Base-by-base conservation (phyloP, 2,113 vertebrate genomes). In the Osmerus eperlanus region DNA sequence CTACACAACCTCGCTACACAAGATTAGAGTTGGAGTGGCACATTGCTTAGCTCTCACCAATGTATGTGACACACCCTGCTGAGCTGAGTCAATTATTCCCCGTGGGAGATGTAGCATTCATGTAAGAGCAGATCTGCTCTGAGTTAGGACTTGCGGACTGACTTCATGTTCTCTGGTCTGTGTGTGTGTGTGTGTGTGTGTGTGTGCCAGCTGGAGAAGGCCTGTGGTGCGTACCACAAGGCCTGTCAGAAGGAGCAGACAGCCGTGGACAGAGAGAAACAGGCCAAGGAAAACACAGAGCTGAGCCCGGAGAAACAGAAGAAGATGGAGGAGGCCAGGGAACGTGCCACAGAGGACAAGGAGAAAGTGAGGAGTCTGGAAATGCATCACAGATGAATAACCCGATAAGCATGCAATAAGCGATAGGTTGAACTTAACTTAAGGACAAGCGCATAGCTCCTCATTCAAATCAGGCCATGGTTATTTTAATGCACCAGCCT, bases 141-240 rank as follows among this genome's bases (percentile, higher is more conserved):
- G 32, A 36, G 32, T 36, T 36, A 36, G 32, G 41, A 47, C 41
- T 7, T 5, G 9, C 2, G 9, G 41, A 47, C 9, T 47, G 41
- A 47, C 41, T 47, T 6, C 18, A 1, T 56, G 54, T 56, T 4
- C 47, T 15, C 29, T 52, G 12, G 18, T 63, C 7, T 64, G 14
- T 21, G 2, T 71, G 13, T 62, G n/a, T 64, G 14, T 21, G 2
- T 71, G 13, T 62, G 18, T 62, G 14, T 71, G 51, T 58, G 41
- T 71, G 14, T 56, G 18, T 67, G 55, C 12, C 41, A 94, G 92
- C 81, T 93, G 85, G 92, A 94, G 69, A 91, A 91, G 71, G 89
- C 83, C 29, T 73, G 82, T 16, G 77, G 28, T 6, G 79, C 71
- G 0, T 94, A 90, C 81, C 91, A 93, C 75, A 92, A 91, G 78